These are phyloP conservation scores for Drosophila micromelanica DNA, from an alignment of 1,140 invertebrate genomes.

Conservation along the genomic window DNA sequence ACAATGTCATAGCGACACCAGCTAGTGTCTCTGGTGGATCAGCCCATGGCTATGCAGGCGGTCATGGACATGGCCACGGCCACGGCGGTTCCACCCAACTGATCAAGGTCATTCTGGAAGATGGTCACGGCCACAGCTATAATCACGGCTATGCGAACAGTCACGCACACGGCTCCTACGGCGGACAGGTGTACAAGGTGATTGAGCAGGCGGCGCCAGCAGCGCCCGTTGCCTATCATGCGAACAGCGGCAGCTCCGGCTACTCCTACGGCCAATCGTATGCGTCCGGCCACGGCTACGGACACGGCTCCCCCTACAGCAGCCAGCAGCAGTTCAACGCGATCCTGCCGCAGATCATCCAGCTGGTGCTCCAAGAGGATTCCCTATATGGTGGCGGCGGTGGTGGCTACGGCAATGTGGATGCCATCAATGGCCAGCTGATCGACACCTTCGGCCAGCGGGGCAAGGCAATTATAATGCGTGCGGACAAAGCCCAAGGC, in stretches of 20 bases:
- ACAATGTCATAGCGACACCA: slow-evolving; percentile 69
- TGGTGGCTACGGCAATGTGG: slow-evolving; percentile 50
- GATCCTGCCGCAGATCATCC: slow-evolving; percentile 74
- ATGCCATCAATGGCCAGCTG: slow-evolving; percentile 65
- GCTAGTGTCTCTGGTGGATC: slow-evolving; percentile 27
- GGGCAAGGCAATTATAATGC: slow-evolving; percentile 69
- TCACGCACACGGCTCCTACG: slow-evolving; percentile 34
- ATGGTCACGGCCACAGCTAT: slow-evolving; percentile 49
- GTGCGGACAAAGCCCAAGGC: slow-evolving; percentile 62
- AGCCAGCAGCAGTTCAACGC: slow-evolving; percentile 57
- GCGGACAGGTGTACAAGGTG: slow-evolving; percentile 67
- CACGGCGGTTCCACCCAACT: slow-evolving; percentile 54
- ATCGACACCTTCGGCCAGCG: slow-evolving; percentile 59
- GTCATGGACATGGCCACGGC: slow-evolving; percentile 18
- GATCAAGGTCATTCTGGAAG: slow-evolving; percentile 71
- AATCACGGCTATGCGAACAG: slow-evolving; percentile 39
- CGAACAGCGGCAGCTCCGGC: slow-evolving; percentile 29
- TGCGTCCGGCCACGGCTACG: slow-evolving; percentile 61
- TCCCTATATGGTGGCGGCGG: slow-evolving; percentile 31
- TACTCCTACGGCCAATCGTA: slow-evolving; percentile 63
- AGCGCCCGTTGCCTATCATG: slow-evolving; percentile 49
- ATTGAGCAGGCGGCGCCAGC: slow-evolving; percentile 61
- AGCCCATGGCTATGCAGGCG: slow-evolving; percentile 1
- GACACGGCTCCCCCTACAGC: slow-evolving; percentile 41
- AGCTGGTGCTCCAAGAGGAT: slow-evolving; percentile 72